These are phyloP conservation scores for Lerista edwardsae DNA, from an alignment of 2,797 vertebrate species.

Conservation along the genomic window DNA sequence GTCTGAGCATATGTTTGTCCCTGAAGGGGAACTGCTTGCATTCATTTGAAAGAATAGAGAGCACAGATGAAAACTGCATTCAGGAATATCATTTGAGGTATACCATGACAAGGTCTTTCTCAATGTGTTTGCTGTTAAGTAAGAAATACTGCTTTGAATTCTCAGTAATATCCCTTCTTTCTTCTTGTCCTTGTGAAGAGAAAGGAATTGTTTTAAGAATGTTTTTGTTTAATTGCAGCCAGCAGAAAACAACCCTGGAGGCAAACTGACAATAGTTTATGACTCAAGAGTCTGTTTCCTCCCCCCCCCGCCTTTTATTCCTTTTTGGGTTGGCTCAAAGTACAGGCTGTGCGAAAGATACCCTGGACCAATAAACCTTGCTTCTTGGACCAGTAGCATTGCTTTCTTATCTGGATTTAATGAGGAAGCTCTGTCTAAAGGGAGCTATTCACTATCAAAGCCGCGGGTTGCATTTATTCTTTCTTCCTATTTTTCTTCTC, in stretches of 20 bases:
- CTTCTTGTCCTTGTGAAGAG: slow-evolving; percentile 9
- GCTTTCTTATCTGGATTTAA: slow-evolving; percentile 46
- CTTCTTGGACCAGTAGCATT: slow-evolving; percentile 28
- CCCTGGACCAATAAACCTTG: slow-evolving; percentile 45
- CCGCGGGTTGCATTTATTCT: not conserved
- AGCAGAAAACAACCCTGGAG: slow-evolving; percentile 43
- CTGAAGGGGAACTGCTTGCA: not conserved
- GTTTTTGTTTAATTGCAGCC: slow-evolving; percentile 36
- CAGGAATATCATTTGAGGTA: slow-evolving; percentile 29
- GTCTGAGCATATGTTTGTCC: slow-evolving; percentile 26
- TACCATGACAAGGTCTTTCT: slow-evolving; percentile 15
- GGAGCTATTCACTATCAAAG: slow-evolving; percentile 37
- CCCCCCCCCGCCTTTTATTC: slow-evolving; percentile 8
- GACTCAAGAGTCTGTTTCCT: slow-evolving; percentile 7
- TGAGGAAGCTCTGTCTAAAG: slow-evolving; percentile 48
- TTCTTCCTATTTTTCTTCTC: not conserved
- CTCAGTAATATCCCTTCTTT: slow-evolving; percentile 11
- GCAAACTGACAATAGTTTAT: slow-evolving; percentile 37
- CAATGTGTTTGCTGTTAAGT: slow-evolving; percentile 34
- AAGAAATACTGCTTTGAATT: slow-evolving; percentile 34
- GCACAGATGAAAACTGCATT: slow-evolving; percentile 31
- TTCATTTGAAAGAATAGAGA: slow-evolving; percentile 38
- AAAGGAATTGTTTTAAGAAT: slow-evolving; percentile 20
- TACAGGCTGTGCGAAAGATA: slow-evolving; percentile 5
- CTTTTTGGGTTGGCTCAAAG: slow-evolving; percentile 26